phyloP scores from a whole-genome alignment of 2,888 invertebrate species.

The Agrypnus murinus region DNA sequence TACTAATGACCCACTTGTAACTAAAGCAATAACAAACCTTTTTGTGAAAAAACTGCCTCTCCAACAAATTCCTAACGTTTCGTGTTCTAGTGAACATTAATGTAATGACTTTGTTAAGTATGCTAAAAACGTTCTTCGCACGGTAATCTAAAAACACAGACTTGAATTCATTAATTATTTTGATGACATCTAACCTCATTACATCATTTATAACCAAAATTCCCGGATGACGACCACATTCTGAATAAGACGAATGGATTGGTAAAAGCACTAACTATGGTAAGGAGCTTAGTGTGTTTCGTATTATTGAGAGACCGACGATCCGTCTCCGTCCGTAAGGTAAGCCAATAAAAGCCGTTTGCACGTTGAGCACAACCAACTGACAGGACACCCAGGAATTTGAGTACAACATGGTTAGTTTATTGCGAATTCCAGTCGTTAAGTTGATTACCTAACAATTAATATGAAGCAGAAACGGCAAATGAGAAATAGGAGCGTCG shows the following conservation, averaged over 20 bases:
- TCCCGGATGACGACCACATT: slow-evolving; percentile 43
- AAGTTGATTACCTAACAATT: slow-evolving; percentile 48
- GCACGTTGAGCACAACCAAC: slow-evolving; percentile 23
- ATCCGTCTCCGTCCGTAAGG: slow-evolving; percentile 56
- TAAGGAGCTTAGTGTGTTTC: slow-evolving; percentile 56
- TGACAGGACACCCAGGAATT: slow-evolving; percentile 44
- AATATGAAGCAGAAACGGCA: neutral
- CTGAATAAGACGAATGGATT: slow-evolving; percentile 55
- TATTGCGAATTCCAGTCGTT: slow-evolving; percentile 49
- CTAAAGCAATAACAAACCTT: no score
- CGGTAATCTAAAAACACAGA: slow-evolving; percentile 9
- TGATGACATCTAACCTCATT: slow-evolving; percentile 39
- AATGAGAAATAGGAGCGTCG: no score
- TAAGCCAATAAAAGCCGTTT: slow-evolving; percentile 51
- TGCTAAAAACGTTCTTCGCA: slow-evolving; percentile 6
- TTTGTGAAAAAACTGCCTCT: no score
- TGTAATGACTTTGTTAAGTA: slow-evolving; percentile 13
- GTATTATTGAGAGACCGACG: slow-evolving; percentile 56
- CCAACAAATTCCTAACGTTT: no score
- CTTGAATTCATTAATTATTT: slow-evolving; percentile 34
- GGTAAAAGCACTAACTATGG: slow-evolving; percentile 53
- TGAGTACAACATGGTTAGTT: slow-evolving; percentile 47
- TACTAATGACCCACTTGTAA: no score
- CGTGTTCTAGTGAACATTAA: slow-evolving; percentile 7
- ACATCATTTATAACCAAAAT: slow-evolving; percentile 43